Conservation (phyloP, 2,888 invertebrate species). For the Mactromeris polynyma region DNA sequence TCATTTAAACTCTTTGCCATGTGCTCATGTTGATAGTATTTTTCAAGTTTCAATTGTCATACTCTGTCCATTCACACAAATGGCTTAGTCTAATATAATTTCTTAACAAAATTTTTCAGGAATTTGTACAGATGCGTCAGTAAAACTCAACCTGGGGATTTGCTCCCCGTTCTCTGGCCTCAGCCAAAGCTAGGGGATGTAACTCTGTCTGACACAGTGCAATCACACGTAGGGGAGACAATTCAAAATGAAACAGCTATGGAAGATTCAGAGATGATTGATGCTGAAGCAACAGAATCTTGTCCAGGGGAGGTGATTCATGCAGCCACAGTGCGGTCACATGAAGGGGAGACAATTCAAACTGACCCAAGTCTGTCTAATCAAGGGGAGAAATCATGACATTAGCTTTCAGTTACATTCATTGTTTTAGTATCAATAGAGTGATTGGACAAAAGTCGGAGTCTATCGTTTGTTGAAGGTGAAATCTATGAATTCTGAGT, state of each 20-base stretch:
- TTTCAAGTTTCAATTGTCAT: too few relatives aligned
- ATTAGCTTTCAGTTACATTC: too few relatives aligned
- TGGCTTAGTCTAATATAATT: not conserved
- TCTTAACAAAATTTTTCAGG: conserved; percentile 31
- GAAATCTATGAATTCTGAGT: too few relatives aligned
- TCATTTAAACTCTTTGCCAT: too few relatives aligned
- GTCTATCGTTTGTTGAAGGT: too few relatives aligned
- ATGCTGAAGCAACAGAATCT: not conserved
- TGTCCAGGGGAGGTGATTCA: too few relatives aligned
- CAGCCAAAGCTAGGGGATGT: not conserved
- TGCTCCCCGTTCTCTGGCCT: conserved; percentile 54
- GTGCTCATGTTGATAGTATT: too few relatives aligned
- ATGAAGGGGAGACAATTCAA: not conserved
- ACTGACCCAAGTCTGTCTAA: too few relatives aligned
- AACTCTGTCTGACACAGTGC: not conserved
- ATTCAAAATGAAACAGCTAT: not conserved
- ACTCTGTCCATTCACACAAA: too few relatives aligned
- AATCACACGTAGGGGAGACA: not conserved
- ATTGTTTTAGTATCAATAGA: too few relatives aligned
- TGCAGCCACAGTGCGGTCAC: not conserved
- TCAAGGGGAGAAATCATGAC: too few relatives aligned
- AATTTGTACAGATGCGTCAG: conserved; percentile 35
- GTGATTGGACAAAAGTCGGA: too few relatives aligned
- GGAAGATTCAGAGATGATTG: not conserved
- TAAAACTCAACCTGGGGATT: conserved; percentile 41